A percentile compares a stretch with the other conserved stretches of the same genome.
Evolutionary conservation across 1,140 invertebrate species (phyloP).

Genomic region (Drosophila eugracilis): DNA sequence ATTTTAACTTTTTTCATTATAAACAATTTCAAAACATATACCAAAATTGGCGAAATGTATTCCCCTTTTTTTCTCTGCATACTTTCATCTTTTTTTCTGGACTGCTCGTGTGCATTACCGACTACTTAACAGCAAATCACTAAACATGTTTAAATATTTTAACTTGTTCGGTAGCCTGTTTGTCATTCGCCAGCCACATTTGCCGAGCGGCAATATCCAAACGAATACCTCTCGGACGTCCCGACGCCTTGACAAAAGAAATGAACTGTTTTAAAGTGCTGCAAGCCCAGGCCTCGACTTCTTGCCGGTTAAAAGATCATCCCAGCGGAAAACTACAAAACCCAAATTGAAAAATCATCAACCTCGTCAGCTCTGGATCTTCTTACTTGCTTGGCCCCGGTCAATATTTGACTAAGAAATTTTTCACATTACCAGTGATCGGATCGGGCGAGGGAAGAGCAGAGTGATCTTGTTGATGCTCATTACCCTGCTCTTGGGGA

Average conservation of each 20-base stretch:
- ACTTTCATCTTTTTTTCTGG: neutral
- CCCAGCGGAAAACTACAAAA: conserved; percentile 80
- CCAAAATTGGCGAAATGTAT: too few relatives aligned
- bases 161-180: conserved; percentile 63
- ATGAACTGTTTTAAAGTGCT: conserved; percentile 83
- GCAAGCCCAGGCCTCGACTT: conserved; percentile 22
- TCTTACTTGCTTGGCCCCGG: conserved; percentile 46
- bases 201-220: conserved; percentile 74
- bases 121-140: conserved; percentile 83
- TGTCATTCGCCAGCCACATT: conserved; percentile 64
- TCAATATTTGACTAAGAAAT: conserved; percentile 83
- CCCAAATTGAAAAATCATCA: conserved; percentile 83
- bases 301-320: conserved; percentile 15
- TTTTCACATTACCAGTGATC: conserved; percentile 79
- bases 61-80: conserved; percentile 12
- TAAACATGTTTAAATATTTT: conserved; percentile 82
- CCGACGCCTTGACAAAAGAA: conserved; percentile 77
- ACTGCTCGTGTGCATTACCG: conserved; percentile 58
- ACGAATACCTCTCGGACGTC: conserved; percentile 39
- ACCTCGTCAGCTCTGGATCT: conserved; percentile 69
- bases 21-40: neutral
- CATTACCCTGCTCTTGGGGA: neutral
- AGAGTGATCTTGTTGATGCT: conserved; percentile 47
- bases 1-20: too few relatives aligned
- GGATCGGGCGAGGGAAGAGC: conserved; percentile 50